Evolutionary conservation across 92 coral and sea anemone species (phyloP).

Genomic region (Zoanthus sociatus): DNA sequence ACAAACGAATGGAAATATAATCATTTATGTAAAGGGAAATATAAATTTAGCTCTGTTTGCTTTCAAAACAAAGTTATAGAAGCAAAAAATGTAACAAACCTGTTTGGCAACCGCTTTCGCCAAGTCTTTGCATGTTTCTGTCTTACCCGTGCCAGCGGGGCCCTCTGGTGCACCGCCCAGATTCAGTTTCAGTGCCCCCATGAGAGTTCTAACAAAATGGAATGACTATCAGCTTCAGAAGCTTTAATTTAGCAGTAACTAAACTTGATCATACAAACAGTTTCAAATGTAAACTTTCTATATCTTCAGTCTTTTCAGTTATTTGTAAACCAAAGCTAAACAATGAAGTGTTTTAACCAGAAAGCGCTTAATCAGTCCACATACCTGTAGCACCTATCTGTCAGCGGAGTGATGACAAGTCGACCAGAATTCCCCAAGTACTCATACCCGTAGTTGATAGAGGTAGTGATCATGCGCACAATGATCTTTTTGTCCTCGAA

Average conservation of each 20-base stretch:
- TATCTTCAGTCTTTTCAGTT: too few species aligned
- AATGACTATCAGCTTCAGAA: neutral
- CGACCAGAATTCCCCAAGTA: slow-evolving; percentile 97
- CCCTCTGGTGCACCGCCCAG: slow-evolving; percentile 99
- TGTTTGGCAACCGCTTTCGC: slow-evolving; percentile 99
- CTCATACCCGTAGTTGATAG: slow-evolving; percentile 95
- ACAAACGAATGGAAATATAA: neutral
- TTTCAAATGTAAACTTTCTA: too few species aligned
- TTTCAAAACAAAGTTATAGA: neutral
- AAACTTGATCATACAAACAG: too few species aligned
- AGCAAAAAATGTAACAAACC: slow-evolving; percentile 59
- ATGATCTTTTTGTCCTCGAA: slow-evolving; percentile 87
- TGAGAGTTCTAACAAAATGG: slow-evolving; percentile 74
- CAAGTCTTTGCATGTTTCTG: slow-evolving; percentile 96
- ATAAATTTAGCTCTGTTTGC: neutral
- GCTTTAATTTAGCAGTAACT: too few species aligned
- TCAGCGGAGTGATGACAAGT: slow-evolving; percentile 94
- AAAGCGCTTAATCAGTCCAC: neutral
- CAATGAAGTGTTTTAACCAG: neutral
- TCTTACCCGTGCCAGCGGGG: slow-evolving; percentile 98
- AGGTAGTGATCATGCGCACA: slow-evolving; percentile 97
- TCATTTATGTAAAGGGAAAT: neutral
- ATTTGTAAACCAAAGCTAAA: too few species aligned
- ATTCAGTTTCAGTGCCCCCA: slow-evolving; percentile 97
- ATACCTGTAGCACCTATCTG: slow-evolving; percentile 97